Evolutionary conservation across 1,140 invertebrate species (phyloP), one percentile per base, ranked within the genome.

Genomic region (Zaprionus kolodkinae): DNA sequence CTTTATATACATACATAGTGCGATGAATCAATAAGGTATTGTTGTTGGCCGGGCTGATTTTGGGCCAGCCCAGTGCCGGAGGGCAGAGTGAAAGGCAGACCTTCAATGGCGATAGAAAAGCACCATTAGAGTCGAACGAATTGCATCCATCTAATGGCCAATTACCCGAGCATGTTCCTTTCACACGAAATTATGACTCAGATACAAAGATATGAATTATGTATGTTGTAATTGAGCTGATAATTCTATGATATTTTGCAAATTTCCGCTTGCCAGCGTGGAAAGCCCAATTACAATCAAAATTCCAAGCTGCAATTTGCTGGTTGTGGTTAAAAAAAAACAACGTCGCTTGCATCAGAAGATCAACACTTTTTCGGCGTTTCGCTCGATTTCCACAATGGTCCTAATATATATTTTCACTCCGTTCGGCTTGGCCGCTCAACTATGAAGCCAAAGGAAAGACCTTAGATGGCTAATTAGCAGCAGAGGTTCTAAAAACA

Each of bases 401-500:
- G 15, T n/a, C 17, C 36, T 43, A 30, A 35, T 48, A 57, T 21
- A 21, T 70, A 61, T 67, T 82, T 64, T 64, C 74, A 69, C 71
- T 72, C 27, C 25, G 84, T 80, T 75, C 48, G 12, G 75, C 85
- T 88, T 88, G 85, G 72, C 66, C 59, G 78, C 48, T 35, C 84
- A 87, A 88, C 63, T 82, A 67, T 70, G 56, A 79, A 68, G 72
- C 62, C 59, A 64, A 67, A 57, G 50, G 25, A 11, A 61, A 57
- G 50, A 59, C 45, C 78, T 70, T 65, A 27, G 57, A 30, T 54
- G 69, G 69, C 45, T 70, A 87, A 86, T 86, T 73, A 86, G 76
- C 48, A 12, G 40, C 30, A 15, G 10, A 43, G 36, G 12, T 43
- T 27, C 38, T 40, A 21, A 43, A 56, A 35, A 50, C 45, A 50